These are phyloP conservation scores for Valencia hispanica DNA, from an alignment of 2,797 vertebrate genomes.

Conservation along the genomic window DNA sequence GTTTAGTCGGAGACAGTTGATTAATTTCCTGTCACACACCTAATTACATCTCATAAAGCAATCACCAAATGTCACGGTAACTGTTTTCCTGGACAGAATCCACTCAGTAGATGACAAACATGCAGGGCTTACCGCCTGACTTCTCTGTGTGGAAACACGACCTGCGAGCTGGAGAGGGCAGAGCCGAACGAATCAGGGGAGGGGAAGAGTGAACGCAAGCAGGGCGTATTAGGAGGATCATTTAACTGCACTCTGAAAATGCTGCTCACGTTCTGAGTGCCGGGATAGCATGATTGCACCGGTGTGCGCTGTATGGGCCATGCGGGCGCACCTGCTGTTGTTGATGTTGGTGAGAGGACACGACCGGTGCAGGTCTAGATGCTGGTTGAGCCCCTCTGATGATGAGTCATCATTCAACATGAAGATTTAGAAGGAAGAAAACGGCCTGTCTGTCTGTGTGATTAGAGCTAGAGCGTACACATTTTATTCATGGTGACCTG, in stretches of 20 bases:
- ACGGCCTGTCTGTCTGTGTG: constrained; percentile 13
- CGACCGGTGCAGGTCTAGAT: constrained; percentile 27
- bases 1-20: constrained; percentile 34
- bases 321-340: neutral
- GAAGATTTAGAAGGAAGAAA: constrained; percentile 44
- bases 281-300: constrained; percentile 2
- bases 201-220: constrained; percentile 20
- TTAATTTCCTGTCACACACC: constrained; percentile 59
- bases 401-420: constrained; percentile 43
- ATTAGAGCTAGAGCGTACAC: constrained; percentile 26
- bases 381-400: constrained; percentile 13
- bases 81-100: constrained; percentile 53
- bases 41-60: constrained; percentile 72
- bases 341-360: constrained; percentile 11
- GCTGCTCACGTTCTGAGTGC: constrained; percentile 46
- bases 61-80: constrained; percentile 49
- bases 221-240: constrained; percentile 14
- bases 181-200: constrained; percentile 19
- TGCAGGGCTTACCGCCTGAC: constrained; percentile 5
- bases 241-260: constrained; percentile 31
- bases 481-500: constrained; percentile 31
- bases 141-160: neutral
- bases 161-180: constrained; percentile 7
- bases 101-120: constrained; percentile 36
- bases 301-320: neutral